Evolutionary conservation across 2,888 invertebrate genomes (phyloP).

Genomic region (Tridacna crocea): DNA sequence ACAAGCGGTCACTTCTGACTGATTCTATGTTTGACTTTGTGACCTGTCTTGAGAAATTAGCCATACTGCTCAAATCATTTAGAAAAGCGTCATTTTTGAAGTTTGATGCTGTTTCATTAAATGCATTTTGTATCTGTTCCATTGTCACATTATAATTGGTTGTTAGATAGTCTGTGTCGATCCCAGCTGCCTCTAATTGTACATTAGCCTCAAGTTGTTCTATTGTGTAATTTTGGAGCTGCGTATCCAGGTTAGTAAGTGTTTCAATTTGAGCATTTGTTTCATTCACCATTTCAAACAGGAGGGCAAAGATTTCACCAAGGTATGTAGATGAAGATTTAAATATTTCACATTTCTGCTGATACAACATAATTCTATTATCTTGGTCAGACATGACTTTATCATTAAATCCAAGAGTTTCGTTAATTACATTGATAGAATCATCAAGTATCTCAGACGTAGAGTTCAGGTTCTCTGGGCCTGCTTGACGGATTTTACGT

Average conservation of each 20-base stretch:
- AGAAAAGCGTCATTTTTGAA: slow-evolving; percentile 28
- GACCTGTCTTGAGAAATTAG: slow-evolving; percentile 4
- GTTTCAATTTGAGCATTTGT: slow-evolving; percentile 23
- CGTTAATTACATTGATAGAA: slow-evolving; percentile 28
- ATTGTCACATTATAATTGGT: slow-evolving; percentile 37
- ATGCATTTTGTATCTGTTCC: slow-evolving; percentile 4
- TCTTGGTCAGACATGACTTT: slow-evolving; percentile 6
- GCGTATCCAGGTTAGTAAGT: not conserved
- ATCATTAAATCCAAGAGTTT: slow-evolving; percentile 14
- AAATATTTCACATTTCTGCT: slow-evolving; percentile 40
- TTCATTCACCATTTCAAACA: slow-evolving; percentile 36
- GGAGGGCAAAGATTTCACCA: slow-evolving; percentile 2
- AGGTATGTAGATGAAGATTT: slow-evolving; percentile 23
- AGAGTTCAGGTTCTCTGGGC: not conserved
- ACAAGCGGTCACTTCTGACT: not conserved
- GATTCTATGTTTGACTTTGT: slow-evolving; percentile 25
- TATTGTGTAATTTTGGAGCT: not conserved
- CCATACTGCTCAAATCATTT: slow-evolving; percentile 19
- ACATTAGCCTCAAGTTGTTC: slow-evolving; percentile 1
- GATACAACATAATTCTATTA: slow-evolving; percentile 27
- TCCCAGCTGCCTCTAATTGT: slow-evolving; percentile 23
- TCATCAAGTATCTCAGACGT: slow-evolving; percentile 2
- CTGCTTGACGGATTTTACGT: slow-evolving; percentile 31
- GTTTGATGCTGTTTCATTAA: slow-evolving; percentile 11
- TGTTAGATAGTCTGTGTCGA: slow-evolving; percentile 21